Evolutionary conservation across 2,113 vertebrate species (phyloP).

Genomic region (Camelus dromedarius): DNA sequence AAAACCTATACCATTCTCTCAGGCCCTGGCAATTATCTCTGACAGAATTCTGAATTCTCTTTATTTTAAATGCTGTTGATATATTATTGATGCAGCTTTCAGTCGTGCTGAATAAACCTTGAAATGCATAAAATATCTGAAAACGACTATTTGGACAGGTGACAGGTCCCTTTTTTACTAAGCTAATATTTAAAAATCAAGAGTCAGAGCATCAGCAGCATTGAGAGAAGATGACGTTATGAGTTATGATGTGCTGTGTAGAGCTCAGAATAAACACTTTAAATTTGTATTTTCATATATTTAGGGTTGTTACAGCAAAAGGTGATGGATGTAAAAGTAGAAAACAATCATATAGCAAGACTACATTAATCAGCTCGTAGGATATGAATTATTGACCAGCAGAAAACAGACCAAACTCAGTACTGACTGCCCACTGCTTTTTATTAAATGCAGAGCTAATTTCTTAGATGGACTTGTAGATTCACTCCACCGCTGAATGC

Average conservation of each 20-base stretch:
- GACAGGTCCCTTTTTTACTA: conserved; percentile 69
- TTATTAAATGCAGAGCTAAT: background rate
- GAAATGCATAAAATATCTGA: conserved; percentile 31
- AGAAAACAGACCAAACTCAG: background rate
- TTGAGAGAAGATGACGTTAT: conserved; percentile 67
- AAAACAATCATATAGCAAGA: background rate
- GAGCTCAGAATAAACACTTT: background rate
- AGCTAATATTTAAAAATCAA: conserved; percentile 76
- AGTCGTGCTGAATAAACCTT: conserved; percentile 67
- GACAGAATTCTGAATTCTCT: conserved; percentile 72
- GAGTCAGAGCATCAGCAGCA: conserved; percentile 60
- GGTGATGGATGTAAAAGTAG: background rate
- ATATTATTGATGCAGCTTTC: conserved; percentile 73
- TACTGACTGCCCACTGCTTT: background rate
- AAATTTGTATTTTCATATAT: background rate
- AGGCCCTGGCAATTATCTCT: conserved; percentile 71
- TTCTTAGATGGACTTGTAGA: background rate
- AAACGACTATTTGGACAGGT: conserved; percentile 76
- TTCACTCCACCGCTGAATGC: background rate
- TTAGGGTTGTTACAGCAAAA: background rate
- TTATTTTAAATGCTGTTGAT: conserved; percentile 75
- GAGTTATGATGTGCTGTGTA: background rate
- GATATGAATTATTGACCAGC: background rate
- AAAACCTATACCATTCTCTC: conserved; percentile 57
- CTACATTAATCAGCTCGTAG: background rate